Evolutionary conservation across 2,888 invertebrate genomes (phyloP).

Genomic region (Hypomecis atomaria): DNA sequence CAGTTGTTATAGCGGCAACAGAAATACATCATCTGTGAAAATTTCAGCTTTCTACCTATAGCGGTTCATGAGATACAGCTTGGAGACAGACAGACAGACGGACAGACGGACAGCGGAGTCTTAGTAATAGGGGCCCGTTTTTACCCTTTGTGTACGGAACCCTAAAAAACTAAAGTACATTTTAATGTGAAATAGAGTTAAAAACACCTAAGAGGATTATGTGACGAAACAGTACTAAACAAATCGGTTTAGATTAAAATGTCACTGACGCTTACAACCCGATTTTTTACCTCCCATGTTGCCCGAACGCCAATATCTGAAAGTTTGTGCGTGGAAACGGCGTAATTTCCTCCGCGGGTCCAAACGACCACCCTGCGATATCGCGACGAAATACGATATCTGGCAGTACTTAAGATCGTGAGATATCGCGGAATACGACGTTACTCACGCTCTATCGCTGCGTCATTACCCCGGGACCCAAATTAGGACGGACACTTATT

Average conservation of each 20-base stretch:
- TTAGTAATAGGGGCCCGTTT: too few species aligned
- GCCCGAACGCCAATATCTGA: conserved; percentile 37
- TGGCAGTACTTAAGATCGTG: conserved; percentile 18
- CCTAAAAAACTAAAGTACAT: too few species aligned
- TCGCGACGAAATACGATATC: conserved; percentile 40
- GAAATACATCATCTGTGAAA: too few species aligned
- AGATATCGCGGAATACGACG: conserved; percentile 7
- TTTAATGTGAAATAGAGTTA: too few species aligned
- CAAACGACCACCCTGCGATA: conserved; percentile 63
- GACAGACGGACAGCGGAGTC: too few species aligned
- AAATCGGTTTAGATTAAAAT: conserved; percentile 15
- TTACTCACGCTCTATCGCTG: conserved; percentile 8
- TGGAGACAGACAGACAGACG: too few species aligned
- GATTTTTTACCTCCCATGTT: conserved; percentile 26
- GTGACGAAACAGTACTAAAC: not conserved
- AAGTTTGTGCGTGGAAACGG: conserved; percentile 47
- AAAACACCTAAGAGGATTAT: not conserved
- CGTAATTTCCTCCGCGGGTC: conserved; percentile 63
- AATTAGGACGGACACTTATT: conserved; percentile 3
- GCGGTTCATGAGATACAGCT: too few species aligned
- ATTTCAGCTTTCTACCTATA: too few species aligned
- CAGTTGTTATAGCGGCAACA: too few species aligned
- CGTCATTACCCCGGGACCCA: conserved; percentile 5
- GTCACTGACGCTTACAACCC: conserved; percentile 10
- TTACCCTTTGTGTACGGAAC: too few species aligned